Evolutionary conservation across 92 coral and sea anemone genomes (phyloP), one percentile per base, ranked within the genome.

Genomic region (Epizoanthus stellaris): DNA sequence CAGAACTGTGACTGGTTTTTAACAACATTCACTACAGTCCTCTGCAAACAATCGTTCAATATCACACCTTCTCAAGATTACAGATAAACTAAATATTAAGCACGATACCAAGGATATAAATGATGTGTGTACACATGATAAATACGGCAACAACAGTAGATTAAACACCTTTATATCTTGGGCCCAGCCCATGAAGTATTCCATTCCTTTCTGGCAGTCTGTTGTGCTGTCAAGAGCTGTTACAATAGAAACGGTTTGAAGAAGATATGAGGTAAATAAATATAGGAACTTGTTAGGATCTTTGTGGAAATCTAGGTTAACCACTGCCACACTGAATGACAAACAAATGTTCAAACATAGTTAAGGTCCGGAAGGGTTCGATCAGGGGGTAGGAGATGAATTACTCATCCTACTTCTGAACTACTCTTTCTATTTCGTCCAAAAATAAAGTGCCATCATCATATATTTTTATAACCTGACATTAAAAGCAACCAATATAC

Each of bases 201-300:
- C 99, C 94, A 97, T 89, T 81, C 99, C 98, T 66, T 85, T 77
- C 66, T 92, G 88, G 43, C 86, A 89, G 68, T 97, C 99, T 21
- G 98, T 93, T 1, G 97, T 91, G 74, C 95, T 91, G 86, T 97
- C 97, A 68, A 94, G 90, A 70, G 99, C 99, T 97, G 82, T 36
- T 20, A 9, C 40, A 58, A 16, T 13, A 68, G 30, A 85, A 75
- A 34, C 19, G n/a, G 13, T 69, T 57, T 14, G 39, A 54, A 8
- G n/a, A 3, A 30, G n/a, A n/a, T n/a, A 7, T 47, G 23, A 52
- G 6, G 1, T 1, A 11, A 3, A 58, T 45, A 57, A 12, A 5
- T 47, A 36, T 15, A 79, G 9, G 47, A 11, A 4, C n/a, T 34
- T 9, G 12, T 52, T 11, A 52, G 56, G 12, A 52, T 3, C 12